A percentile compares a stretch with the other conserved stretches of the same genome.
Conservation (phyloP, 2,888 invertebrate genomes). For the Timema cristinae region DNA sequence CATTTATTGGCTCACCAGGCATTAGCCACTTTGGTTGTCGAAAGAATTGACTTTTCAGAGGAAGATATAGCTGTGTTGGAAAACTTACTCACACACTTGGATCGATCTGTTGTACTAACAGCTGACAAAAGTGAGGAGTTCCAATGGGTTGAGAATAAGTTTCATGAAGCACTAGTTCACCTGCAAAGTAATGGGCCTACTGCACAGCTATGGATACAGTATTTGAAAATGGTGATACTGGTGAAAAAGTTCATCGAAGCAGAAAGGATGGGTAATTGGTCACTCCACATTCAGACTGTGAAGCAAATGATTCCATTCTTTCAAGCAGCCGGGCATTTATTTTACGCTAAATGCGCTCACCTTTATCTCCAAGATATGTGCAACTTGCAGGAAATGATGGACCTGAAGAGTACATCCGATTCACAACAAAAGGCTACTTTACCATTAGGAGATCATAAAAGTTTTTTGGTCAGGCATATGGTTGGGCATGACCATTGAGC, state of each 20-base stretch:
- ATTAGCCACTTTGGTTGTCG: background rate
- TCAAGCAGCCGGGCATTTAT: constrained; percentile 32
- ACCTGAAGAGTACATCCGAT: too few species aligned
- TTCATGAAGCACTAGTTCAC: background rate
- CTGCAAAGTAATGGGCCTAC: constrained; percentile 20
- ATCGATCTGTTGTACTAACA: background rate
- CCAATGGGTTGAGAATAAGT: background rate
- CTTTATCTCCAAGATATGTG: constrained; percentile 32
- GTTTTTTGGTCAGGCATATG: too few species aligned
- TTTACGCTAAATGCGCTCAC: constrained; percentile 30
- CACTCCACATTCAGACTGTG: constrained; percentile 27
- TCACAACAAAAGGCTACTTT: too few species aligned
- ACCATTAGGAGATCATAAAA: too few species aligned
- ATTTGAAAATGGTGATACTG: constrained; percentile 25
- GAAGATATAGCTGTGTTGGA: background rate
- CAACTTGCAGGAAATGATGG: too few species aligned
- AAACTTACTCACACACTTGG: background rate
- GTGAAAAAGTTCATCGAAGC: constrained; percentile 21
- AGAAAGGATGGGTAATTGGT: constrained; percentile 24
- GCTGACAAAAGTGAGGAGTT: background rate
- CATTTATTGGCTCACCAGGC: constrained; percentile 11
- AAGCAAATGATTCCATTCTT: constrained; percentile 26
- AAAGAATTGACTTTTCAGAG: background rate
- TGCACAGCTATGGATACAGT: constrained; percentile 27
- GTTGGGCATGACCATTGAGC: constrained; percentile 20